These are phyloP conservation scores for Psettodes erumei DNA, from an alignment of 2,113 vertebrate genomes.

Conservation along the genomic window DNA sequence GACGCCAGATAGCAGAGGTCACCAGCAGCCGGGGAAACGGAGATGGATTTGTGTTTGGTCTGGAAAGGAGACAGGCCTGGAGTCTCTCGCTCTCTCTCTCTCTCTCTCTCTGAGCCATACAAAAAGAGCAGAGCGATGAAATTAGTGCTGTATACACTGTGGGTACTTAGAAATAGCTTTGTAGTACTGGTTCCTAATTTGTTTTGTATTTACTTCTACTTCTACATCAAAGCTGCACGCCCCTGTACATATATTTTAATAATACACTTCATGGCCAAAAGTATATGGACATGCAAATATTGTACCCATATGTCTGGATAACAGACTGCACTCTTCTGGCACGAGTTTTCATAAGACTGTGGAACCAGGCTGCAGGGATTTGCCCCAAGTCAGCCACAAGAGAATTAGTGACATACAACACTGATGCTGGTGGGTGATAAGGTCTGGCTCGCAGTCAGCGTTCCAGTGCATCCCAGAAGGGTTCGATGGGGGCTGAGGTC, in stretches of 20 bases:
- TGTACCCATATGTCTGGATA: not conserved
- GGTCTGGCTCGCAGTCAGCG: no score
- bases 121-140: conserved; percentile 1
- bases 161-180: not conserved
- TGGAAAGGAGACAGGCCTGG: conserved; percentile 57
- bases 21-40: conserved; percentile 32
- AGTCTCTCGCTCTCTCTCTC: conserved; percentile 26
- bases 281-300: no score
- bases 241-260: not conserved
- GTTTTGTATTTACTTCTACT: not conserved
- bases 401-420: no score
- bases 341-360: no score
- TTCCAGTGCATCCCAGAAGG: no score
- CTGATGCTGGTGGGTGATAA: no score
- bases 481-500: no score
- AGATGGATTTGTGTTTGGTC: conserved; percentile 72
- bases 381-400: no score
- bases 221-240: not conserved
- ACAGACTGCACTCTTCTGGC: no score
- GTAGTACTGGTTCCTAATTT: not conserved
- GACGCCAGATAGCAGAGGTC: conserved; percentile 64
- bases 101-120: conserved; percentile 24
- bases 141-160: no score
- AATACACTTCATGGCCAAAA: not conserved
- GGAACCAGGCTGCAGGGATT: no score